Evolutionary conservation across 2,113 vertebrate species (phyloP), one percentile per base, ranked within the genome.

Genomic region (Festucalex cinctus): DNA sequence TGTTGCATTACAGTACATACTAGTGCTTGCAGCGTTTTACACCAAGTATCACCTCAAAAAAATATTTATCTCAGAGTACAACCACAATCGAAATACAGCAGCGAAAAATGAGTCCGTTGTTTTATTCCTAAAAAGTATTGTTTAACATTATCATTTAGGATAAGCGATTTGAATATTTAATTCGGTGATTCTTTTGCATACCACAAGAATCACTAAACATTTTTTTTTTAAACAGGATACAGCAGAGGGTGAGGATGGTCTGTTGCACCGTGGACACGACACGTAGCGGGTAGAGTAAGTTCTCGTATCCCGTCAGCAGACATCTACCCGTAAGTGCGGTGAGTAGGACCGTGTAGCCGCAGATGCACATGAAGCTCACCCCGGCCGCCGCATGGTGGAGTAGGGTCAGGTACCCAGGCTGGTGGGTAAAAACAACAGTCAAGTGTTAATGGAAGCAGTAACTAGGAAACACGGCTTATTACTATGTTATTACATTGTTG

Each of bases 311-410:
- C 0, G 89, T 87, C 49, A 93, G 88, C 1, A 5, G 46, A 65
- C 88, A 91, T 68, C 68, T 87, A 5, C 53, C 7, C 4, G 92
- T 93, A 69, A 93, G 85, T 0, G 35, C 12, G 0, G 90, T 91
- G 68, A 92, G 87, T 59, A 93, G 73, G 13, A 76, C 8, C 0
- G 69, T 78, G 82, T 92, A 93, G 83, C 90, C 89, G 74, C 91
- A 93, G 76, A 89, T 46, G 46, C 85, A 89, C 5, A 73, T 19
- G 76, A 93, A 93, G 69, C 91, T 91, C 61, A 91, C 9, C 17
- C 88, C 90, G 16, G 92, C 91, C 46, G 91, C 91, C 6, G 92
- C n/a, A 71, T 90, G 84, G 85, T 93, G 92, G 36, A 83, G 76
- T 57, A 91, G 41, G 2, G 59, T 0, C 63, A 93, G 66, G 68